These are phyloP conservation scores for Papilio protenor DNA, from an alignment of 2,888 invertebrate genomes.

Conservation along the genomic window DNA sequence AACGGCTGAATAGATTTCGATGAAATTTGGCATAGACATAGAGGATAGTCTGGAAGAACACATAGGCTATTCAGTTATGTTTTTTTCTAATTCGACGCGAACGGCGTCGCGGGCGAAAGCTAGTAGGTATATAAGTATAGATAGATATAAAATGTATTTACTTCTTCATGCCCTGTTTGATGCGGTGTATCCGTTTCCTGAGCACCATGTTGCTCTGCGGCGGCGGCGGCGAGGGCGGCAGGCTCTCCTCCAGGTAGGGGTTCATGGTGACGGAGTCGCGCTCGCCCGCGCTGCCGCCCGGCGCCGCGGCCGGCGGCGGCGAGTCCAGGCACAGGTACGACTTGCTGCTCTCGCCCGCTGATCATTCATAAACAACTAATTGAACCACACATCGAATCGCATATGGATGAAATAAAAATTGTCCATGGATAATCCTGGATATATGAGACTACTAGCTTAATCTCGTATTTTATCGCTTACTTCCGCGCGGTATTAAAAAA, in stretches of 20 bases:
- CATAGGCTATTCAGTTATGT: too few relatives aligned
- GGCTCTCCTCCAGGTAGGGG: constrained; percentile 76
- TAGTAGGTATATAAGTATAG: too few relatives aligned
- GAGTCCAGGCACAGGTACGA: constrained; percentile 84
- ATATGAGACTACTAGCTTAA: too few relatives aligned
- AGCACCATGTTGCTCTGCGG: constrained; percentile 94
- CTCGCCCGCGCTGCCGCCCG: constrained; percentile 77
- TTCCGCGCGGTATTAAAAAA: too few relatives aligned
- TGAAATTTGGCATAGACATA: too few relatives aligned
- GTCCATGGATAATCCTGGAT: too few relatives aligned
- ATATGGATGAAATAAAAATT: too few relatives aligned
- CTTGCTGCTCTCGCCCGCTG: constrained; percentile 84
- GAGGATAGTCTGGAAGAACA: too few relatives aligned
- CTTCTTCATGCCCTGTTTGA: constrained; percentile 95
- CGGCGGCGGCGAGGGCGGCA: constrained; percentile 85
- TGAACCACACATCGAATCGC: not conserved
- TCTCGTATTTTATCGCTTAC: too few relatives aligned
- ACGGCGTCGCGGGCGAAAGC: too few relatives aligned
- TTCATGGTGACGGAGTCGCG: constrained; percentile 72
- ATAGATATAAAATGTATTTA: constrained; percentile 53
- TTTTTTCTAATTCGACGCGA: too few relatives aligned
- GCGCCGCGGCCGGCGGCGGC: constrained; percentile 83
- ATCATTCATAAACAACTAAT: not conserved
- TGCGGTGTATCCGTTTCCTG: constrained; percentile 93
- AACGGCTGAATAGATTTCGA: too few relatives aligned